Conservation (phyloP, 2,888 invertebrate genomes). For the Eupithecia exiguata region DNA sequence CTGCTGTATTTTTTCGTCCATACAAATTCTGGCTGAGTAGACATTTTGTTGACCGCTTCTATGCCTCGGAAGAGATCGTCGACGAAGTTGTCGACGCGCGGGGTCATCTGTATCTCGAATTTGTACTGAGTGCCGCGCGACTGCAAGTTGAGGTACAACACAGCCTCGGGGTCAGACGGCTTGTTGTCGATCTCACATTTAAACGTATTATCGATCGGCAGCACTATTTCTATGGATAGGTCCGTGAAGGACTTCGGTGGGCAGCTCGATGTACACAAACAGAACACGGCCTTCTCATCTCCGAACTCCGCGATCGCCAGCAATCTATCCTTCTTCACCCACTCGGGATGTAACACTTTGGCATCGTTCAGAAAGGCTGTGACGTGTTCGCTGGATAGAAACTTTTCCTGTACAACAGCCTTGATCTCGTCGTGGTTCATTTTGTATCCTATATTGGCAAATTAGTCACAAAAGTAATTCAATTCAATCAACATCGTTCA, state of each 20-base stretch:
- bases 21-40: slow-evolving; percentile 78
- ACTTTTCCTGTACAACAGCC: slow-evolving; percentile 79
- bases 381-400: slow-evolving; percentile 76
- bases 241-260: slow-evolving; percentile 90
- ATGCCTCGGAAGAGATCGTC: slow-evolving; percentile 89
- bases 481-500: slow-evolving; percentile 47
- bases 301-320: slow-evolving; percentile 79
- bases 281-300: slow-evolving; percentile 81
- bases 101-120: slow-evolving; percentile 80
- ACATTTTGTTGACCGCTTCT: slow-evolving; percentile 85
- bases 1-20: slow-evolving; percentile 85
- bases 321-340: slow-evolving; percentile 76
- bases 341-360: slow-evolving; percentile 77
- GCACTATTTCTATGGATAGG: slow-evolving; percentile 90
- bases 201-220: slow-evolving; percentile 91
- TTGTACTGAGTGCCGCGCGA: slow-evolving; percentile 76
- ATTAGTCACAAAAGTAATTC: slow-evolving; percentile 34
- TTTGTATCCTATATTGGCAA: slow-evolving; percentile 54
- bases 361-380: slow-evolving; percentile 77
- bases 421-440: slow-evolving; percentile 81
- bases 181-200: slow-evolving; percentile 89
- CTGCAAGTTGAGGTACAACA: slow-evolving; percentile 79
- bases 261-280: slow-evolving; percentile 81
- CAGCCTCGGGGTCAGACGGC: slow-evolving; percentile 80
- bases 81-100: slow-evolving; percentile 88